Base-by-base conservation (phyloP, 2,888 invertebrate genomes). In the Drosophila putrida region DNA sequence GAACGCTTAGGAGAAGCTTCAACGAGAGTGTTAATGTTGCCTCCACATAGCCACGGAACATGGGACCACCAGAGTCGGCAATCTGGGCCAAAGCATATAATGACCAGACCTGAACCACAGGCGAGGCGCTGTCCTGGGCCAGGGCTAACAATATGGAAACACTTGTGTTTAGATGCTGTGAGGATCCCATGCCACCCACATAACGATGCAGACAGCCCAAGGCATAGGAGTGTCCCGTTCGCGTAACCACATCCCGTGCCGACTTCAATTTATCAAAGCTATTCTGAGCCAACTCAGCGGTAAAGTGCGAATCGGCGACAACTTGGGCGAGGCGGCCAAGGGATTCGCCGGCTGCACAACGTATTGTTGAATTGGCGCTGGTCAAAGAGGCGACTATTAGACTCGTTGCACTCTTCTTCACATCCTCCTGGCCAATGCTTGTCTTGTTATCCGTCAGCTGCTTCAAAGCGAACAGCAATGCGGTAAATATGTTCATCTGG, bases 61-160 rank as follows among this genome's bases (percentile, higher is more conserved):
- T 99, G 0, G 99, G 99, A 0, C 99, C 99, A 0, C 99, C 98
- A 0, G 99, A 98, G 93, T 99, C 99, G 4, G 98, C 98, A 68
- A 99, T 97, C 73, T 99, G 94, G 0, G 98, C 97, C 27, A 99
- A 93, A 0, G 99, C 98, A 93, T 99, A 98, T 11, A 99, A 93
- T 0, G 99, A 96, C 99, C 99, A 99, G 35, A 98, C 97, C 94
- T 99, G 99, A n/a, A 99, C 97, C 71, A 98, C 96, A 0, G 98
- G 97, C 31, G 98, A 97, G 0, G 97, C 96, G 59, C 96, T 95
- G 91, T 99, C 99, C 93, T 99, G 98, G 0, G 98, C 98, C 38
- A 99, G 93, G 0, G 99, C 98, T 20, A 99, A 93, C 47, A 99
- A 92, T 90, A 99, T 98, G 39, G 98, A 98, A 82, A 99, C 96